These are phyloP conservation scores for Pachycephala philippinensis DNA, from an alignment of 2,113 vertebrate species.

Conservation along the genomic window DNA sequence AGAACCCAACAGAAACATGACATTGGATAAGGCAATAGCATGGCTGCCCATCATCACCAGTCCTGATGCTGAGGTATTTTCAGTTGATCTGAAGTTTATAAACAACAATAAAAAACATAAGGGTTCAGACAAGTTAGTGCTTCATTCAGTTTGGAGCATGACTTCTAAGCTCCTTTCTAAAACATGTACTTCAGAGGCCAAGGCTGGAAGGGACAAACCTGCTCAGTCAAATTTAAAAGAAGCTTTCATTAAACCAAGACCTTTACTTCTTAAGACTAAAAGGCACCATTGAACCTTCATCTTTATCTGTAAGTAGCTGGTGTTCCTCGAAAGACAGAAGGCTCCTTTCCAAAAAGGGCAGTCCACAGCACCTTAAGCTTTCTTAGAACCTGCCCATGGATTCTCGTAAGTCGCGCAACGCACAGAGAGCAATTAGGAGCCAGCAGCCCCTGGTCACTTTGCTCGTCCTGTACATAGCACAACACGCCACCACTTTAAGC, in stretches of 20 bases:
- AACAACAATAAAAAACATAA: not conserved
- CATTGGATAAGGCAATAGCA: not conserved
- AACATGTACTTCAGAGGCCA: not conserved
- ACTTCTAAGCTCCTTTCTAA: not conserved
- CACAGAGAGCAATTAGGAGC: not conserved
- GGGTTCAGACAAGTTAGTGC: not conserved
- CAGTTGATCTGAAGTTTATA: not conserved
- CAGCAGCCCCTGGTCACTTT: not conserved
- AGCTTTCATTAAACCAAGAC: not conserved
- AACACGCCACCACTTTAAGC: accelerated
- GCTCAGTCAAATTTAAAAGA: not conserved
- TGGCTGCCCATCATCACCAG: not conserved
- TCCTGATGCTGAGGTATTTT: not conserved
- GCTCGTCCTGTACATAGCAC: not conserved
- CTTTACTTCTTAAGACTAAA: not conserved
- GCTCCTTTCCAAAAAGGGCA: not conserved
- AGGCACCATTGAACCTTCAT: not conserved
- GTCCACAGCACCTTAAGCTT: not conserved
- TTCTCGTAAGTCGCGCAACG: not conserved
- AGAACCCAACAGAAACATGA: not conserved
- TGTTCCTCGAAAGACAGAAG: not conserved
- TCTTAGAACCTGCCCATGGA: not conserved
- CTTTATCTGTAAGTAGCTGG: not conserved
- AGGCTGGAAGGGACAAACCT: not conserved
- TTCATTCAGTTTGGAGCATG: not conserved